Base-by-base conservation (phyloP, 2,797 vertebrate species). In the Cichlasoma orientale region DNA sequence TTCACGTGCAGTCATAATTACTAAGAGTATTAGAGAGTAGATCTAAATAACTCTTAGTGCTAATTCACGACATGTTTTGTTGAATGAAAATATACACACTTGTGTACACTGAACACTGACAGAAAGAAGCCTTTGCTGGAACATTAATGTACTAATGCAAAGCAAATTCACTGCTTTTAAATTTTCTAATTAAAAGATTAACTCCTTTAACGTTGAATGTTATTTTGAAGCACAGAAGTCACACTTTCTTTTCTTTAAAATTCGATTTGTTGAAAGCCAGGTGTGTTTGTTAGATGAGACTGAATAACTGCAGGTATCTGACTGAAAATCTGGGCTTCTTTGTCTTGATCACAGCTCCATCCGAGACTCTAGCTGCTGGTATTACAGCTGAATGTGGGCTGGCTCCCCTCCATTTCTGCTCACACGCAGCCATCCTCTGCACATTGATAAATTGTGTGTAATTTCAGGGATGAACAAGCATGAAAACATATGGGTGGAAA, bases 381-480 rank as follows among this genome's bases (percentile, higher is more conserved):
- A 44, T 63, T 16, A 19, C 47, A 52, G 68, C 81, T 72, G 66
- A 50, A 27, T 57, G 68, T 72, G 41, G 73, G 44, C 68, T 74
- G 73, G 59, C 55, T 73, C 31, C 25, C 44, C 57, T 85, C 75
- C 71, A 78, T 77, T 57, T 44, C 56, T 50, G 56, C 77, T 41
- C 38, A 63, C 21, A 44, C 59, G 75, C 78, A 74, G 66, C 79
- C 23, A 8, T 77, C 63, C 76, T 80, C 76, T 83, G 81, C 75
- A 78, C 74, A 54, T 76, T 88, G 75, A 90, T 88, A 85, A 88
- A 91, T 90, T 69, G 84, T 58, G 79, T 88, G 63, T 90, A 86
- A 90, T 89, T 92, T 93, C 84, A 87, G 82, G 83, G 81, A 83
- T 88, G 85, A 89, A 76, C 58, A 83, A 80, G 80, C 84, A 79